Percentiles rank a stretch among this genome's conserved stretches.
Evolutionary conservation across 2,888 invertebrate species (phyloP).

Genomic region (Augochlorella aurata): DNA sequence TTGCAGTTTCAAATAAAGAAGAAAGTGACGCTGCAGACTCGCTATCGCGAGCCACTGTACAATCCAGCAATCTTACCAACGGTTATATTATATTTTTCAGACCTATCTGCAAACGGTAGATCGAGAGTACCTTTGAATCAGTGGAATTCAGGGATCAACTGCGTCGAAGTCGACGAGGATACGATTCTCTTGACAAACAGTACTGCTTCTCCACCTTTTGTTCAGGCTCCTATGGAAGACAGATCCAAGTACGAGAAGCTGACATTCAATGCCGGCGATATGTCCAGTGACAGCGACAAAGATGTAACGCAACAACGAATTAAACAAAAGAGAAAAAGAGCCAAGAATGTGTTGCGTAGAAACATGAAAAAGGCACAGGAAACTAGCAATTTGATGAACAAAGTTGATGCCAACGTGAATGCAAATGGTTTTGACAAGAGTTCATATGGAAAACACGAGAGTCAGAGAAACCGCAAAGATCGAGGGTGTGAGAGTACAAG

Average conservation of each 20-base stretch:
- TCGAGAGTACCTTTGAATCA: constrained; percentile 66
- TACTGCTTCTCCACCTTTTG: constrained; percentile 83
- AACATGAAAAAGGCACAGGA: constrained; percentile 69
- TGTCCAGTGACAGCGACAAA: constrained; percentile 82
- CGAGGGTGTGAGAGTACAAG: background rate
- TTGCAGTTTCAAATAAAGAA: background rate
- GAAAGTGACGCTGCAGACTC: background rate
- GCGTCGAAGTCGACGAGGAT: constrained; percentile 79
- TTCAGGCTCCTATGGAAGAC: constrained; percentile 87
- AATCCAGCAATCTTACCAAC: background rate
- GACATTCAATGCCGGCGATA: constrained; percentile 84
- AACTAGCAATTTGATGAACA: constrained; percentile 84
- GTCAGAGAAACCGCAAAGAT: background rate
- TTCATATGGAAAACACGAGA: background rate
- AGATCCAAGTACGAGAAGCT: constrained; percentile 91
- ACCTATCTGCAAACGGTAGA: constrained; percentile 64
- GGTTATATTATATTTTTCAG: constrained; percentile 68
- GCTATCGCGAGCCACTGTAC: no score
- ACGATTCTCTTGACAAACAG: constrained; percentile 79
- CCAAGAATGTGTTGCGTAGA: constrained; percentile 74
- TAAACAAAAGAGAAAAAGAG: constrained; percentile 78
- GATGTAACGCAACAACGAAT: constrained; percentile 78
- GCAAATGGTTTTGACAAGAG: background rate
- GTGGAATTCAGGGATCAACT: constrained; percentile 75
- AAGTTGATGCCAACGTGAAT: constrained; percentile 50